These are phyloP conservation scores for Hydriomena furcata DNA, from an alignment of 2,888 invertebrate species.

Conservation along the genomic window DNA sequence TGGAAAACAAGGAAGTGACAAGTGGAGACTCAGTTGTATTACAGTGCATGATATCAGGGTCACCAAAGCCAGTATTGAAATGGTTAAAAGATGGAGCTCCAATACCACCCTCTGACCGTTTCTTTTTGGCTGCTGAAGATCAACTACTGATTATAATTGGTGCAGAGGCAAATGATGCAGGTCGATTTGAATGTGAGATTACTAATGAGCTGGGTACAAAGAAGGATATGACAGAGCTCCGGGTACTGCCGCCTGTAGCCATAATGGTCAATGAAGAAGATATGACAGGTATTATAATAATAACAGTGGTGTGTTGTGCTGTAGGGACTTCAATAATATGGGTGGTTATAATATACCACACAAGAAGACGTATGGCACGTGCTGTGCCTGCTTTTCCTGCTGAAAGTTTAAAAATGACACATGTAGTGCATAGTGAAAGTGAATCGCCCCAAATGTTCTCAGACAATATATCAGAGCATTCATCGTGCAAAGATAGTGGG, in stretches of 20 bases:
- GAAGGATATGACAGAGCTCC: constrained; percentile 87
- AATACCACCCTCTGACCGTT: constrained; percentile 89
- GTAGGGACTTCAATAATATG: constrained; percentile 95
- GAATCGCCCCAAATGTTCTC: constrained; percentile 78
- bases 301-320: constrained; percentile 95
- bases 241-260: constrained; percentile 85
- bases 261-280: constrained; percentile 87
- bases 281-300: constrained; percentile 93
- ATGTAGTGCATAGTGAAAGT: constrained; percentile 79
- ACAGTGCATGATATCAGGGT: constrained; percentile 94
- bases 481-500: constrained; percentile 91
- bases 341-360: constrained; percentile 95
- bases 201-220: constrained; percentile 92
- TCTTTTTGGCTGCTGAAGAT: constrained; percentile 93
- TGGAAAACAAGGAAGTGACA: constrained; percentile 92
- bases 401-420: constrained; percentile 77
- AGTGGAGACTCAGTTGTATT: constrained; percentile 93
- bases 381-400: constrained; percentile 74
- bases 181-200: constrained; percentile 95
- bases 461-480: constrained; percentile 89
- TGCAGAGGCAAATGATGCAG: constrained; percentile 90
- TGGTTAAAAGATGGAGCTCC: constrained; percentile 94
- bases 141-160: constrained; percentile 95
- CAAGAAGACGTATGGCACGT: constrained; percentile 86
- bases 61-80: constrained; percentile 90